Evolutionary conservation across 2,797 vertebrate species (phyloP).

Genomic region (Rhabdophis nuchalis): DNA sequence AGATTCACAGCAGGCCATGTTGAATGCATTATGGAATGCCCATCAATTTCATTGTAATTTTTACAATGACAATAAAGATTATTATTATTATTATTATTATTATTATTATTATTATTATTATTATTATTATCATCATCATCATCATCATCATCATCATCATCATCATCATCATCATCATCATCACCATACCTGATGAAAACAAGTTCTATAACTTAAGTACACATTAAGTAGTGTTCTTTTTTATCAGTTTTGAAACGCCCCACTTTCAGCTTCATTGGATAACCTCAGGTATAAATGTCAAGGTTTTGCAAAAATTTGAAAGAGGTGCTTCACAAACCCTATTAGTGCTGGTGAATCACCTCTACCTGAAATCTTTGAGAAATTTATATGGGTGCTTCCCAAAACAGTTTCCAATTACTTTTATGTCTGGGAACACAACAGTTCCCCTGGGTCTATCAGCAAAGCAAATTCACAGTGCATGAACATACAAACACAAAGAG

Average conservation of each 20-base stretch:
- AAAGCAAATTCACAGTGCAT: not conserved
- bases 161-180: too few relatives aligned
- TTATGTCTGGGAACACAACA: not conserved
- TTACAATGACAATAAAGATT: too few relatives aligned
- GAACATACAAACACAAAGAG: not conserved
- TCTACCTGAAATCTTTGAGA: not conserved
- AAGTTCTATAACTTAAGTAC: not conserved
- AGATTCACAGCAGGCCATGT: not conserved
- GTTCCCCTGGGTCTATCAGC: not conserved
- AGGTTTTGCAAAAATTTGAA: not conserved
- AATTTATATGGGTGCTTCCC: not conserved
- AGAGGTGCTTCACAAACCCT: not conserved
- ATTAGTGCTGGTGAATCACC: not conserved
- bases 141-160: too few relatives aligned
- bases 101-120: too few relatives aligned
- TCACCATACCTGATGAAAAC: not conserved
- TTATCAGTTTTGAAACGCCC: not conserved
- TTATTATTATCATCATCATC: too few relatives aligned
- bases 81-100: too few relatives aligned
- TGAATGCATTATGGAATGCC: not conserved
- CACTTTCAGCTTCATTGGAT: not conserved
- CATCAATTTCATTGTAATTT: too few relatives aligned
- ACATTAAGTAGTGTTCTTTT: not conserved
- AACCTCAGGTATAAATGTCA: not conserved
- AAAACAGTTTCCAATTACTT: not conserved